phyloP scores from a whole-genome alignment of 2,797 vertebrate genomes.

The Novumbra hubbsi region DNA sequence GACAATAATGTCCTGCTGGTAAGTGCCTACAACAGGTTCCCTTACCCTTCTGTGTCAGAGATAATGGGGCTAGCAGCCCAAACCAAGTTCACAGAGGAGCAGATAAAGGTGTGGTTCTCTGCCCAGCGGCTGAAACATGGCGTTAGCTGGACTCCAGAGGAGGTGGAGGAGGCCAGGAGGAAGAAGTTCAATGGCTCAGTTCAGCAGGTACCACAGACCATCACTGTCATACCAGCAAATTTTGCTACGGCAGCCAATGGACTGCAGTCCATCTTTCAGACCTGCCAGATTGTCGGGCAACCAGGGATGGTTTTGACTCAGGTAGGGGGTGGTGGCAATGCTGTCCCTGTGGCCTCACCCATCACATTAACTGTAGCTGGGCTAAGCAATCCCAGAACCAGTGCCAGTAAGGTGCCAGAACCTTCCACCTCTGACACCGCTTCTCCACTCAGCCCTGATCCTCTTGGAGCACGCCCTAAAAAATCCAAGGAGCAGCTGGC shows the following conservation, averaged over 20 bases:
- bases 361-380: constrained; percentile 90
- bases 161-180: constrained; percentile 94
- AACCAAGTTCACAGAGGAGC: constrained; percentile 95
- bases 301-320: constrained; percentile 92
- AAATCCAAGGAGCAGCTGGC: constrained; percentile 97
- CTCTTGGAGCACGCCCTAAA: constrained; percentile 82
- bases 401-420: constrained; percentile 73
- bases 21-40: constrained; percentile 95
- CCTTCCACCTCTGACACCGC: constrained; percentile 73
- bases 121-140: constrained; percentile 96
- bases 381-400: constrained; percentile 76
- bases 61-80: constrained; percentile 89
- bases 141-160: constrained; percentile 97
- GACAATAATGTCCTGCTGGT: constrained; percentile 92
- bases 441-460: constrained; percentile 65
- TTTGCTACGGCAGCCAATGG: constrained; percentile 85
- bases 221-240: constrained; percentile 95
- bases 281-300: constrained; percentile 95
- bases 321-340: constrained; percentile 77
- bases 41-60: constrained; percentile 92
- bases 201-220: constrained; percentile 91
- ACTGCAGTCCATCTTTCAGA: constrained; percentile 93
- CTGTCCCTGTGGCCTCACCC: constrained; percentile 84
- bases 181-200: constrained; percentile 96
- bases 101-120: constrained; percentile 99